phyloP scores from a whole-genome alignment of 2,113 vertebrate genomes.

The Elanoides forficatus region DNA sequence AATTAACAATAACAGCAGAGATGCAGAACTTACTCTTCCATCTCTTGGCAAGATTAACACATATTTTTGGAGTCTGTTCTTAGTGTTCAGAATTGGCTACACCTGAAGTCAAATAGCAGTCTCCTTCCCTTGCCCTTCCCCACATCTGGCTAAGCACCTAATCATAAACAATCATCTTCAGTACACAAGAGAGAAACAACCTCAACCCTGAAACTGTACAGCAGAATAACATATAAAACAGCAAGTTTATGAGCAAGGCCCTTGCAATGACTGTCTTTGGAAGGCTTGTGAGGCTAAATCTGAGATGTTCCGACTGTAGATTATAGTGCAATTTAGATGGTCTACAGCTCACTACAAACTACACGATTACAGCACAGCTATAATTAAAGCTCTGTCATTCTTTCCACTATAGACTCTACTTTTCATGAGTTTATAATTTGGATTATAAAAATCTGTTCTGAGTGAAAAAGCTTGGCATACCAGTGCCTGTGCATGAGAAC shows the following conservation, averaged over 20 bases:
- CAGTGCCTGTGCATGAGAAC: background rate
- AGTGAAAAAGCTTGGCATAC: slow-evolving; percentile 1
- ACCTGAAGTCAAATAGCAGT: background rate
- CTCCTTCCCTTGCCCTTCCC: background rate
- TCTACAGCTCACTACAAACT: background rate
- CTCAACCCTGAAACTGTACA: background rate
- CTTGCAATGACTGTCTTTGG: background rate
- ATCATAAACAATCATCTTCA: background rate
- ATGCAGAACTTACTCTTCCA: background rate
- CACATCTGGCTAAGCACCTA: background rate
- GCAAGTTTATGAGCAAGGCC: background rate
- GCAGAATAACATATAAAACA: background rate
- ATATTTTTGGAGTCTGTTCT: background rate
- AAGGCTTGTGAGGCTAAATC: background rate
- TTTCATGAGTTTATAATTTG: slow-evolving; percentile 32
- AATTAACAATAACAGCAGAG: background rate
- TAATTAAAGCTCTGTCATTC: slow-evolving; percentile 26
- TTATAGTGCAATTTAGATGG: background rate
- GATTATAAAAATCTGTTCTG: slow-evolving; percentile 24
- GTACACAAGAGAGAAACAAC: background rate
- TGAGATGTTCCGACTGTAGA: background rate
- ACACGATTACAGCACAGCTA: background rate
- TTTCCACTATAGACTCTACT: slow-evolving; percentile 40
- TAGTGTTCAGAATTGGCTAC: background rate
- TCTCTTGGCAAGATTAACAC: background rate